phyloP scores from a whole-genome alignment of 2,888 invertebrate genomes.

The Incurvaria masculella region DNA sequence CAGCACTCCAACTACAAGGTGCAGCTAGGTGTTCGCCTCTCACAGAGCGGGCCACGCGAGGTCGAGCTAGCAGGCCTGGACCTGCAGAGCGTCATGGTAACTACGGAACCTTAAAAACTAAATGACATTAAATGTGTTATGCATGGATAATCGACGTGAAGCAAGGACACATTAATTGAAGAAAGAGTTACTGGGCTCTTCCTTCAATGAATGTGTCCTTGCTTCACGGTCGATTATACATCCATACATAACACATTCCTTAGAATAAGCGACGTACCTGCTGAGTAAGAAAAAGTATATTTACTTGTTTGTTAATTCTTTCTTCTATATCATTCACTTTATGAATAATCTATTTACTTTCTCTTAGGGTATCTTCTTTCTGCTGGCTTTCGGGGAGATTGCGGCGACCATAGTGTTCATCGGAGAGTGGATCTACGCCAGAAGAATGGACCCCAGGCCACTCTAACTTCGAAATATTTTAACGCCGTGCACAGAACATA shows the following conservation, averaged over 20 bases:
- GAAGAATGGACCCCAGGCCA: too few species aligned
- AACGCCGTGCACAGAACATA: too few species aligned
- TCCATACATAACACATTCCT: too few species aligned
- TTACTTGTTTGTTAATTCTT: background rate
- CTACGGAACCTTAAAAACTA: slow-evolving; percentile 8
- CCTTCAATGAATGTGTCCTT: too few species aligned
- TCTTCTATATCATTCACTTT: background rate
- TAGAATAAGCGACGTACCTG: too few species aligned
- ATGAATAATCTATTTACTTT: background rate
- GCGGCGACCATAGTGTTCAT: background rate
- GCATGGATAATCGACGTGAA: too few species aligned
- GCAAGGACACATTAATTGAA: too few species aligned
- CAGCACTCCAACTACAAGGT: slow-evolving; percentile 49
- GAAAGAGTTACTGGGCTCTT: too few species aligned
- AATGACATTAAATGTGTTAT: background rate
- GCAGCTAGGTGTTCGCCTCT: slow-evolving; percentile 50
- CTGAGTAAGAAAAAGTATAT: too few species aligned
- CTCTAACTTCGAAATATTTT: too few species aligned
- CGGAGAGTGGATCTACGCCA: background rate
- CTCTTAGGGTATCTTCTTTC: slow-evolving; percentile 10
- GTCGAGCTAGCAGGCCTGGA: slow-evolving; percentile 29
- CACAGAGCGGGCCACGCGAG: slow-evolving; percentile 28
- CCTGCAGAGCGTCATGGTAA: slow-evolving; percentile 32
- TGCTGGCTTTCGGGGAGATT: slow-evolving; percentile 5
- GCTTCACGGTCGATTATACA: too few species aligned